Base-by-base conservation (phyloP, 2,113 vertebrate genomes). In the Salvelinus fontinalis region DNA sequence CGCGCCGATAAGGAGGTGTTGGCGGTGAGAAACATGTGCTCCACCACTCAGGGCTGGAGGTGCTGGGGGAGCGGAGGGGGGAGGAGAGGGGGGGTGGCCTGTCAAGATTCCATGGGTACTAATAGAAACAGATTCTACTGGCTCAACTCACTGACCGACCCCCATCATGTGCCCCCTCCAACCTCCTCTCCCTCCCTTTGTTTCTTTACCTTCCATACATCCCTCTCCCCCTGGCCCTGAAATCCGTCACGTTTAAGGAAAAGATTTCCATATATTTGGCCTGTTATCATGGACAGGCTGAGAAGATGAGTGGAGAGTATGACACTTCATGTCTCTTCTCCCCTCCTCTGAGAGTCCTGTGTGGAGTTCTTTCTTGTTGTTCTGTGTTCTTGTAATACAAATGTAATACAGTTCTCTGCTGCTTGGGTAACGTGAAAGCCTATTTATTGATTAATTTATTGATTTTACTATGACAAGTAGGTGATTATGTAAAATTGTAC, bases 401-500 rank as follows among this genome's bases (percentile, higher is more conserved):
- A 85, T 87, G 87, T 85, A 81, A 88, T 71, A 67, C 62, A 59
- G 82, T 87, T 86, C 85, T 91, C 89, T 93, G 93, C 92, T 94
- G 92, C 92, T 93, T 91, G 74, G 86, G 83, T 91, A 88, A 84
- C 81, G 84, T 80, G 76, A 89, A 85, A 89, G 68, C 85, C 82
- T 94, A 94, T 94, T 94, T 94, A 94, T 94, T 94, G 83, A 92
- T 85, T 94, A 93, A 94, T 93, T 94, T 94, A 94, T 94, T 94
- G 67, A 84, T 86, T 90, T 90, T 89, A 86, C 82, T 83, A 73
- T 82, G 76, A 73, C 68, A 65, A 73, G 62, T 70, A 84, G 49
- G 51, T 79, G 74, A 73, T 73, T 86, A 88, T 86, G 78, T 90
- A 83, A 83, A 5, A 86, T 90, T 79, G 77, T 90, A 84, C 87